Evolutionary conservation across 2,797 vertebrate species (phyloP), one percentile per base, ranked within the genome.

Genomic region (Pogonophryne albipinna): DNA sequence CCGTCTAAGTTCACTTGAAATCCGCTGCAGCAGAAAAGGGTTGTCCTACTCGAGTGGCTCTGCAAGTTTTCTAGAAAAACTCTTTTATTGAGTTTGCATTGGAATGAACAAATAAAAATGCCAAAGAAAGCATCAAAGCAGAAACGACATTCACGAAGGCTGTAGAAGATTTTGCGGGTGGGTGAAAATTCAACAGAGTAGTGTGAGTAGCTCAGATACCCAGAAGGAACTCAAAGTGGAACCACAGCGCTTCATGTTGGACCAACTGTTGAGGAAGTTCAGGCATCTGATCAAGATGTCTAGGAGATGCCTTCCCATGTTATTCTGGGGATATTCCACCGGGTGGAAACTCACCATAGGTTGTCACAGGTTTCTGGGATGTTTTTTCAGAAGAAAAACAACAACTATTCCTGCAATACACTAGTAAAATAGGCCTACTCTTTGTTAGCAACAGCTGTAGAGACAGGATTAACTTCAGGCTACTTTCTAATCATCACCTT

Each of bases 1-100:
- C 80, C 42, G 17, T 88, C 87, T 88, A 80, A 74, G 67, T 86
- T 82, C 81, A 16, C 71, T 85, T 66, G 55, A 88, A 89, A 87
- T 88, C 66, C 17, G 10, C 75, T 66, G 78, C 85, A 71, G 85
- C 72, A 85, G 69, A 88, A 85, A 53, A 63, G 60, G 76, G 69
- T 57, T 85, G 81, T 82, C 56, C 84, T 66, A 38, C 62, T 84
- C 71, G 8, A 65, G 66, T 73, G 66, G 71, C 63, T 80, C 59
- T 85, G 72, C 71, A 83, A 78, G 85, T 84, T 76, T 76, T 47
- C 34, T 19, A 11, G 45, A 68, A 75, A 84, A 86, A 83, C 20
- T 70, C 42, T 81, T 85, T 77, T 55, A 83, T 74, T 74, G 72
- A 78, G 83, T 85, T 83, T 84, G 70, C 60, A 75, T 78, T 69